Evolutionary conservation across 2,888 invertebrate genomes (phyloP).

Genomic region (Brachyopa scutellaris): DNA sequence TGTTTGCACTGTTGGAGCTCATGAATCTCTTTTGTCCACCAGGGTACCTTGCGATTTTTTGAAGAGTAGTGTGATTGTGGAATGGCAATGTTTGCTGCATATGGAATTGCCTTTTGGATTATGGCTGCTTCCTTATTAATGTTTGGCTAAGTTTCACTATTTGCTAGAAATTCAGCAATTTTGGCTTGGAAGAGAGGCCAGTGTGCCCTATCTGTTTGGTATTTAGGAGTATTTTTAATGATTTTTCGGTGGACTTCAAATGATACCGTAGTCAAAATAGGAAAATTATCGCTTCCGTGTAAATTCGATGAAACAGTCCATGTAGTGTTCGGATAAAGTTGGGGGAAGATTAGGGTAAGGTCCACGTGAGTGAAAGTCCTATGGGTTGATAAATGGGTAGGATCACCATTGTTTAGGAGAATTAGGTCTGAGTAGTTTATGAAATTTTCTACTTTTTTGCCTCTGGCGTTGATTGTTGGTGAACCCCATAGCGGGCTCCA

Average conservation of each 20-base stretch:
- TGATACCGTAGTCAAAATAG: too few relatives aligned
- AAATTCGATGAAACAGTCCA: not conserved
- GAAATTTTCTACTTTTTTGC: not conserved
- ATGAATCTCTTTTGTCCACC: too few relatives aligned
- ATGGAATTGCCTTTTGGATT: not conserved
- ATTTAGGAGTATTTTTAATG: too few relatives aligned
- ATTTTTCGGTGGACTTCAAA: too few relatives aligned
- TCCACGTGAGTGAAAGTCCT: not conserved
- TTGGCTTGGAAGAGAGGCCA: not conserved
- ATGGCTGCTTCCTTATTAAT: not conserved
- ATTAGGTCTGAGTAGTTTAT: constrained; percentile 1
- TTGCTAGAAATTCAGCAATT: not conserved
- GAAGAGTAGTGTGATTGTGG: not conserved
- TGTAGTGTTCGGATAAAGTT: not conserved
- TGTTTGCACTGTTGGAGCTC: too few relatives aligned
- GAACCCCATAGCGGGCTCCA: constrained; percentile 24
- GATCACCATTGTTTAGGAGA: constrained; percentile 8
- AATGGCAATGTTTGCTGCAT: not conserved
- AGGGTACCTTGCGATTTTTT: not conserved
- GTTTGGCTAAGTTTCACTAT: not conserved
- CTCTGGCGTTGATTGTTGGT: not conserved
- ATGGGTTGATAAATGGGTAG: constrained; percentile 29
- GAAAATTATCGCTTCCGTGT: too few relatives aligned
- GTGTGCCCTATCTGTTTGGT: not conserved
- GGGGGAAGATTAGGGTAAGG: too few relatives aligned